Evolutionary conservation across 2,113 vertebrate genomes (phyloP).

Genomic region (Puma concolor): DNA sequence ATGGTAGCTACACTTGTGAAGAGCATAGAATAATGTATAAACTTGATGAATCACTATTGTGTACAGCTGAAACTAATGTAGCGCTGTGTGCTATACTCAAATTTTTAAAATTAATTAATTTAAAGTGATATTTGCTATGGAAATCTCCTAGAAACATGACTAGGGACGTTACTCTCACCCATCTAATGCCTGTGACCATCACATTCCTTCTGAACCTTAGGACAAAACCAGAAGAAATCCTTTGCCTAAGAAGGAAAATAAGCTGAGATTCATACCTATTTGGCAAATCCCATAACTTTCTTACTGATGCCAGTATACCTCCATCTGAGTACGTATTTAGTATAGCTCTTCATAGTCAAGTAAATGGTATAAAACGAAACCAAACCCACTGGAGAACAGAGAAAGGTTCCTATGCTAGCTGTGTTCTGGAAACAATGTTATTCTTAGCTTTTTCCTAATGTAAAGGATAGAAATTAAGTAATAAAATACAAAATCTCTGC

Average conservation of each 20-base stretch:
- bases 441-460: background rate
- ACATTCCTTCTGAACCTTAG: background rate
- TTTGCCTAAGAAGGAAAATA: background rate
- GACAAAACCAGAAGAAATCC: background rate
- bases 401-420: background rate
- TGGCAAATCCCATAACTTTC: background rate
- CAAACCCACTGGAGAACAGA: background rate
- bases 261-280: too few relatives aligned
- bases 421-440: background rate
- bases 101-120: background rate
- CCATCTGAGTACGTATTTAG: background rate
- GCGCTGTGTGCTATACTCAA: background rate
- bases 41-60: background rate
- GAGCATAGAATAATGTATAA: background rate
- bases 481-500: background rate
- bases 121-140: background rate
- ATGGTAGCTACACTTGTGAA: background rate
- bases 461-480: background rate
- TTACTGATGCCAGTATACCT: background rate
- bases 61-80: background rate
- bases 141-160: background rate
- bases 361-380: background rate
- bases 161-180: background rate
- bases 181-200: background rate
- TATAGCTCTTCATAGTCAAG: background rate